Conservation (phyloP, 2,113 vertebrate species). For the Ameiurus melas region DNA sequence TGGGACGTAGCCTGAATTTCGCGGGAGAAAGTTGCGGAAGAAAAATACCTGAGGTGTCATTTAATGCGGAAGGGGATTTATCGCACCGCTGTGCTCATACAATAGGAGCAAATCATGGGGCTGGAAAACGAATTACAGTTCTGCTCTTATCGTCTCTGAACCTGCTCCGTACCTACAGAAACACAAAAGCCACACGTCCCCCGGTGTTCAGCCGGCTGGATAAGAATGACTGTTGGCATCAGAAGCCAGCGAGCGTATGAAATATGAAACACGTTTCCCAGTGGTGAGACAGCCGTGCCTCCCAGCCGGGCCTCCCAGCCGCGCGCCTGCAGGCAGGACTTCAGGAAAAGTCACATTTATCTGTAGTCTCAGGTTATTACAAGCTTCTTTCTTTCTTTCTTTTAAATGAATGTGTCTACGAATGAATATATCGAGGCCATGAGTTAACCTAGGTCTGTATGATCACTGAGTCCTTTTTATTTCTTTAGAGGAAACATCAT, state of each 20-base stretch:
- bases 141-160: slow-evolving; percentile 47
- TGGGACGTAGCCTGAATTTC: slow-evolving; percentile 31
- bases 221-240: slow-evolving; percentile 57
- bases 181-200: slow-evolving; percentile 42
- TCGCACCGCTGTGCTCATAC: slow-evolving; percentile 41
- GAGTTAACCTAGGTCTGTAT: background rate
- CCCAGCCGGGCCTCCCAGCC: slow-evolving; percentile 38
- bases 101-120: slow-evolving; percentile 41
- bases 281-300: slow-evolving; percentile 40
- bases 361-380: background rate
- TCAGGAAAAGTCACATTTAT: slow-evolving; percentile 25
- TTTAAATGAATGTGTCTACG: background rate
- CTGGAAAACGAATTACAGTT: slow-evolving; percentile 47
- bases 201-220: slow-evolving; percentile 44
- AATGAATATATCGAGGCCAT: background rate
- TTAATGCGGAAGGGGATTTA: slow-evolving; percentile 44
- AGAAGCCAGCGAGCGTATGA: slow-evolving; percentile 53
- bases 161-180: slow-evolving; percentile 47
- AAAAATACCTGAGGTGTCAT: slow-evolving; percentile 46
- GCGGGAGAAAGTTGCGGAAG: slow-evolving; percentile 29
- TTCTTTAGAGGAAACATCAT: no score
- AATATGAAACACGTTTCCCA: slow-evolving; percentile 55
- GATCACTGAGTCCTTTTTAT: background rate
- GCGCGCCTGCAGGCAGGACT: slow-evolving; percentile 26
- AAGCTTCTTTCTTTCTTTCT: background rate